phyloP scores from a whole-genome alignment of 2,888 invertebrate genomes.

The Azorinus chamasolen region DNA sequence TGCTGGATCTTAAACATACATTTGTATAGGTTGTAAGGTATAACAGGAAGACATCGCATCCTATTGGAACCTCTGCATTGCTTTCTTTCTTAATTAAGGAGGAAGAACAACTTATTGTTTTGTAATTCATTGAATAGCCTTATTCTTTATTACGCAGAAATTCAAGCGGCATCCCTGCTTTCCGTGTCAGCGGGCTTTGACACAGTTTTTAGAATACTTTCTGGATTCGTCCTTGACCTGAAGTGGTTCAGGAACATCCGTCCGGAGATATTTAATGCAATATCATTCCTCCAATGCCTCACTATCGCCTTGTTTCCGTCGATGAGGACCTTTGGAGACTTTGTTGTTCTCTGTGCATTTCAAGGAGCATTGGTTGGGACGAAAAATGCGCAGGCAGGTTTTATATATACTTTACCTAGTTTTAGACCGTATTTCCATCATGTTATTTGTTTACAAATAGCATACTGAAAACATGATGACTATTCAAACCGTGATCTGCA shows the following conservation, averaged over 20 bases:
- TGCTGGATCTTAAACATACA: too few species aligned
- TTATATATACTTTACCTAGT: too few species aligned
- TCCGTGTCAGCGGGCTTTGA: constrained; percentile 72
- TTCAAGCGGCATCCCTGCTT: constrained; percentile 70
- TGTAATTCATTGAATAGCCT: too few species aligned
- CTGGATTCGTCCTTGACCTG: constrained; percentile 74
- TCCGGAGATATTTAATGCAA: constrained; percentile 68
- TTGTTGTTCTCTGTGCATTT: constrained; percentile 45
- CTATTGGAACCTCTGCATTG: too few species aligned
- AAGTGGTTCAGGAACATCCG: constrained; percentile 67
- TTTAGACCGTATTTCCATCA: too few species aligned
- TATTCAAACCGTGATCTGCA: too few species aligned
- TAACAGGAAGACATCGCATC: too few species aligned
- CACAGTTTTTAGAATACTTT: constrained; percentile 68
- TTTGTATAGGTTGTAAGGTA: too few species aligned
- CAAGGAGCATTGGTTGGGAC: constrained; percentile 36
- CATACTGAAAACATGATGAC: too few species aligned
- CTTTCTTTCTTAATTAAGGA: too few species aligned
- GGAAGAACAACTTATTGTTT: too few species aligned
- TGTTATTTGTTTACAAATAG: too few species aligned
- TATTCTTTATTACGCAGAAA: constrained; percentile 29
- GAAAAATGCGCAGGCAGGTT: constrained; percentile 48
- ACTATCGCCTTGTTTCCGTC: constrained; percentile 65
- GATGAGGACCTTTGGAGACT: constrained; percentile 35
- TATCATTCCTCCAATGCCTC: constrained; percentile 67